Conservation (phyloP, 2,888 invertebrate genomes). For the Noctuana brunneofusca region DNA sequence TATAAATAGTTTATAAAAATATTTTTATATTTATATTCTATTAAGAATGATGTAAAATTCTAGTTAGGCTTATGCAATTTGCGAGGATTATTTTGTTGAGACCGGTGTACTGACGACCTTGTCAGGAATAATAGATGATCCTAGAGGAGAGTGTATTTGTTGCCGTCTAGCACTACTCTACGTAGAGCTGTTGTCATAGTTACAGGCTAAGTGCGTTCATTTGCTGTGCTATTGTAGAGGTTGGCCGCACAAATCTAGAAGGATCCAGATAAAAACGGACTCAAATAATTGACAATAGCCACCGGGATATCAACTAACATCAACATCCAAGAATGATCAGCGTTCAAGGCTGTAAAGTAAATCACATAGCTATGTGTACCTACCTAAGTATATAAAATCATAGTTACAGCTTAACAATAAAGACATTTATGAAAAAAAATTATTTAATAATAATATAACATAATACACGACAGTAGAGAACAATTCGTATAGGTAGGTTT, state of each 20-base stretch:
- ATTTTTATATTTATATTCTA: too few relatives aligned
- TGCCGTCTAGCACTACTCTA: not conserved
- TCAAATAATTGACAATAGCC: not conserved
- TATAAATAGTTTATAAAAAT: too few relatives aligned
- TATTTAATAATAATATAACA: too few relatives aligned
- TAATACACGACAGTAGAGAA: too few relatives aligned
- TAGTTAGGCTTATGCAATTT: too few relatives aligned
- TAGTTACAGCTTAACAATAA: too few relatives aligned
- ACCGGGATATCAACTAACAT: conserved; percentile 9
- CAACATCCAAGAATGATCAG: not conserved
- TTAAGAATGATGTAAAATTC: too few relatives aligned
- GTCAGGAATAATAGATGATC: not conserved
- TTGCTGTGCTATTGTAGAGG: not conserved
- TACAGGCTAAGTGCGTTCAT: conserved; percentile 11
- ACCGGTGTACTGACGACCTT: not conserved
- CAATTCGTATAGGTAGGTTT: too few relatives aligned
- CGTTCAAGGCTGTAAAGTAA: not conserved
- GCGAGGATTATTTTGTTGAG: not conserved
- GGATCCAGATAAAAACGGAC: not conserved
- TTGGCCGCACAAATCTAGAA: conserved; percentile 1
- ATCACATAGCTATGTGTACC: not conserved
- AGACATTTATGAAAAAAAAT: too few relatives aligned
- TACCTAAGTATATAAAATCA: too few relatives aligned
- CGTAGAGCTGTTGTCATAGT: conserved; percentile 15
- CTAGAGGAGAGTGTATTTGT: not conserved